Percentiles rank a stretch among this genome's conserved stretches.
phyloP scores from a whole-genome alignment of 2,113 vertebrate genomes.

The Aramus guarauna region DNA sequence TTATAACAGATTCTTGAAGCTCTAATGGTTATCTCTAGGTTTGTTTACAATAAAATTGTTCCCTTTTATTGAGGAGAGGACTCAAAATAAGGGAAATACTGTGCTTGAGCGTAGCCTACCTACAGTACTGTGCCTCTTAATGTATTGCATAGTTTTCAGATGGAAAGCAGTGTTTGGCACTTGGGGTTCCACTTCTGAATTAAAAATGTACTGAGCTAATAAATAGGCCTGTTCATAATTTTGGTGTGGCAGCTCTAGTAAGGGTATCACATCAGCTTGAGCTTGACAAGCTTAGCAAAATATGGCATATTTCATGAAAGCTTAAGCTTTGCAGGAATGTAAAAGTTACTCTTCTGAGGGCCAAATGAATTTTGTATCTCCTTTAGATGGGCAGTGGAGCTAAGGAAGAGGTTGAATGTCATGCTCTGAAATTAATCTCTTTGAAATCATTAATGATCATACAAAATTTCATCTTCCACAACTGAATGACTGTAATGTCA shows the following conservation, averaged over 20 bases:
- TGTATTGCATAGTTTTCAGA: not conserved
- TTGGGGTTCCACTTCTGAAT: not conserved
- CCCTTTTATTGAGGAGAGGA: not conserved
- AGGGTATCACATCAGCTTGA: not conserved
- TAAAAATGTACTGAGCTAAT: not conserved
- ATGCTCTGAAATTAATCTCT: not conserved
- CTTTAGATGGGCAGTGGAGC: not conserved
- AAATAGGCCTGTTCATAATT: not conserved
- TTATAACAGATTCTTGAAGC: not conserved
- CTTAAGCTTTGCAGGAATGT: not conserved
- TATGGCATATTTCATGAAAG: not conserved
- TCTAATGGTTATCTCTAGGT: not conserved
- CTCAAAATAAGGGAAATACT: accelerated
- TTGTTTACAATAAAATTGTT: not conserved
- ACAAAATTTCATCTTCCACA: not conserved
- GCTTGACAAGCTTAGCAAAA: not conserved
- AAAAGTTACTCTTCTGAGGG: not conserved
- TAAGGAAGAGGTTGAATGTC: not conserved
- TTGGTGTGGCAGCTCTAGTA: not conserved
- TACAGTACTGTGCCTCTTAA: accelerated
- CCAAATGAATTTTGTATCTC: not conserved
- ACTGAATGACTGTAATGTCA: not conserved
- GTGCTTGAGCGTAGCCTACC: not conserved
- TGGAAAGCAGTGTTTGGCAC: not conserved
- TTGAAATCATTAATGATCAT: not conserved